phyloP scores from a whole-genome alignment of 2,888 invertebrate genomes.

The Drosophila neotestacea region DNA sequence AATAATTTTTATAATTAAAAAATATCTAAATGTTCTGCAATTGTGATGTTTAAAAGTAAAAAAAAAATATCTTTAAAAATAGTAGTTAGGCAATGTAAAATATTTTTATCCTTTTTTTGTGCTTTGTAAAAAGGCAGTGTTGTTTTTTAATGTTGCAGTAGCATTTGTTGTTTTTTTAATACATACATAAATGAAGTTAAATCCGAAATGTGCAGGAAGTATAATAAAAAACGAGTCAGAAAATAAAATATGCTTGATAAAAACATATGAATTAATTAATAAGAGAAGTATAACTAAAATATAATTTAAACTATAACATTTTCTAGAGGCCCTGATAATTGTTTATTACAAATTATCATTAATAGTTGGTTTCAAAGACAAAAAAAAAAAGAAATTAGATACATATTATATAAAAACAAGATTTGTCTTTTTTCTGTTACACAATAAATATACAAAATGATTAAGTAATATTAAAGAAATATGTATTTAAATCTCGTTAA shows the following conservation, averaged over 20 bases:
- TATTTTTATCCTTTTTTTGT: constrained; percentile 40
- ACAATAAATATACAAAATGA: constrained; percentile 1
- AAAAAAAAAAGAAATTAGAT: constrained; percentile 5
- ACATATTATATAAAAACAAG: constrained; percentile 6
- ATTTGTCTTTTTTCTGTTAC: constrained; percentile 55
- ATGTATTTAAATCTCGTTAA: constrained; percentile 41
- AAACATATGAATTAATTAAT: constrained; percentile 13
- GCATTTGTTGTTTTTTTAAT: constrained; percentile 31
- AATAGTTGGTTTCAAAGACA: constrained; percentile 14
- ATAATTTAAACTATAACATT: constrained; percentile 62
- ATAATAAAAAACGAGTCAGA: constrained; percentile 12
- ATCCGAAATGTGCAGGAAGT: constrained; percentile 25
- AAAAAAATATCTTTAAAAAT: constrained; percentile 29
- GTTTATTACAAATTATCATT: constrained; percentile 10
- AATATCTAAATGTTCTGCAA: constrained; percentile 39
- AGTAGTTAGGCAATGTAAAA: constrained; percentile 28
- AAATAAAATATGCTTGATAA: constrained; percentile 9
- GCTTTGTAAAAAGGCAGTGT: constrained; percentile 73
- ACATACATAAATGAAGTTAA: constrained; percentile 32
- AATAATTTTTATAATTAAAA: constrained; percentile 11
- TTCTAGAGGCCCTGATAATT: constrained; percentile 68
- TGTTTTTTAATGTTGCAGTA: constrained; percentile 60
- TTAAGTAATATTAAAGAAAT: constrained; percentile 20
- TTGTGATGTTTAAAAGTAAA: constrained; percentile 63
- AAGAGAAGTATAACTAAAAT: constrained; percentile 27